phyloP scores from a whole-genome alignment of 2,113 vertebrate genomes.

The Vicugna pacos region DNA sequence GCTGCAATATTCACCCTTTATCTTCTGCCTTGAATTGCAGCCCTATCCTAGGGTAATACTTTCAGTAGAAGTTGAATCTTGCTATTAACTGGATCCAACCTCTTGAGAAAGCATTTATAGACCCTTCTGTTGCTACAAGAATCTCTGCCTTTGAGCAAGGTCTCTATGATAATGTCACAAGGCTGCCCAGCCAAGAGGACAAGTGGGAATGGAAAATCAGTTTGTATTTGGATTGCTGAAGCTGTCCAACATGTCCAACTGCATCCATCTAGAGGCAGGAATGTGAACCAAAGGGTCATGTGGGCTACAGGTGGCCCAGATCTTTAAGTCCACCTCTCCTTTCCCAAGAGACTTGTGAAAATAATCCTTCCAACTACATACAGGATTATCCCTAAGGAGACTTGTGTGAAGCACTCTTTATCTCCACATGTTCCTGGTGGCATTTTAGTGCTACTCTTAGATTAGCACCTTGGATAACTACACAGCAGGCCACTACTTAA shows the following conservation, averaged over 20 bases:
- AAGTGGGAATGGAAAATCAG: not conserved
- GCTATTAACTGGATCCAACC: not conserved
- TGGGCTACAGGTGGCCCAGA: not conserved
- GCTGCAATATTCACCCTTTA: not conserved
- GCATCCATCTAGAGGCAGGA: not conserved
- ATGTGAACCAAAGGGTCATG: not conserved
- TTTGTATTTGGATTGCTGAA: not conserved
- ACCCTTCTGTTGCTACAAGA: not conserved
- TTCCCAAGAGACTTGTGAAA: not conserved
- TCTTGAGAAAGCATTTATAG: not conserved
- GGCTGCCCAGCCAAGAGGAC: not conserved
- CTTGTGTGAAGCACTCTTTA: not conserved
- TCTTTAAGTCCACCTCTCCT: not conserved
- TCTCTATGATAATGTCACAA: not conserved
- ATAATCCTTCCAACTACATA: not conserved
- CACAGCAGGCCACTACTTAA: not conserved
- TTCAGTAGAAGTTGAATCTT: not conserved
- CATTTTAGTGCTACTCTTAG: not conserved
- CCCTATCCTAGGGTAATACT: not conserved
- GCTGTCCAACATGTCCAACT: not conserved
- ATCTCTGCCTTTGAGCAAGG: not conserved
- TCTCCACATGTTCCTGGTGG: not conserved
- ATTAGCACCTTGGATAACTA: not conserved
- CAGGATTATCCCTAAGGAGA: not conserved
- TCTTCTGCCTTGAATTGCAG: not conserved